A percentile compares a stretch with the other conserved stretches of the same genome.
Conservation (phyloP, 2,113 vertebrate genomes). For the Pygathrix nemaeus region DNA sequence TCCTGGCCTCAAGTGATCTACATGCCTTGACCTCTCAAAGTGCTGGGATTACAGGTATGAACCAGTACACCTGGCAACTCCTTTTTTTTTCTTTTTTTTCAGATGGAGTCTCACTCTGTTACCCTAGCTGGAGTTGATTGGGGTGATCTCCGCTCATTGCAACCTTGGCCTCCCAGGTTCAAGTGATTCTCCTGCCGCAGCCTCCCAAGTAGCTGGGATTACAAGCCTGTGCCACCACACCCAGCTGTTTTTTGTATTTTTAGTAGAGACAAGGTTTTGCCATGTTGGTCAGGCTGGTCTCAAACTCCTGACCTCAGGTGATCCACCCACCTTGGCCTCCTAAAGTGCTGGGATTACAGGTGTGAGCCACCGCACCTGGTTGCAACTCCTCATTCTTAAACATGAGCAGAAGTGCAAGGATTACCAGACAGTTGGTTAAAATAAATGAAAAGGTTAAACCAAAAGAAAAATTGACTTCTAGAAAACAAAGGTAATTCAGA, state of each 20-base stretch:
- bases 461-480: not conserved
- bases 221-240: not conserved
- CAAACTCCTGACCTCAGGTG: not conserved
- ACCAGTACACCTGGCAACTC: fast-evolving
- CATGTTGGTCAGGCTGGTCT: not conserved
- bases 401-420: not conserved
- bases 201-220: not conserved
- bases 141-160: not conserved
- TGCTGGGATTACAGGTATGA: not conserved
- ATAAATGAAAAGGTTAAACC: not conserved
- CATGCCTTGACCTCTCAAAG: not conserved
- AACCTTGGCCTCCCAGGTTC: not conserved
- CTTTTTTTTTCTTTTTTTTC: too few relatives aligned
- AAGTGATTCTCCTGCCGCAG: not conserved
- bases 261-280: not conserved
- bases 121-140: too few relatives aligned
- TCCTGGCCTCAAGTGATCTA: not conserved
- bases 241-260: not conserved
- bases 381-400: not conserved
- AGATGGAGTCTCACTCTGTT: too few relatives aligned
- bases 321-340: not conserved
- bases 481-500: slow-evolving; percentile 6
- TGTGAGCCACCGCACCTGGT: not conserved
- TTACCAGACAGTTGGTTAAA: not conserved
- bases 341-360: not conserved